Percentiles rank a stretch among this genome's conserved stretches.
Conservation (phyloP, 2,113 vertebrate species). For the Megaceryle maxima region DNA sequence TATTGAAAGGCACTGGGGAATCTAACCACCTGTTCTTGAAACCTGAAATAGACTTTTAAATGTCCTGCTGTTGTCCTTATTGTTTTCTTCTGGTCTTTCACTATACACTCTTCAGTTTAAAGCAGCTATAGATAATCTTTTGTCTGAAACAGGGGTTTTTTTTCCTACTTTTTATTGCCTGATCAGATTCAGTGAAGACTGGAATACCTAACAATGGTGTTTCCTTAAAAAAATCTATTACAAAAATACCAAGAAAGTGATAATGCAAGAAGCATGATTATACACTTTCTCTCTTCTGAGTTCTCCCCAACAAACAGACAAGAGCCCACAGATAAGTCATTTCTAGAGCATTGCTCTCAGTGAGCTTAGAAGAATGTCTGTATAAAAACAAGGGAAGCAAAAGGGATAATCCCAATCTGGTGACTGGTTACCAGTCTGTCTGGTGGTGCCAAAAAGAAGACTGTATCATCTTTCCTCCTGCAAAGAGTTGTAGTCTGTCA, state of each 20-base stretch:
- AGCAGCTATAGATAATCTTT: not conserved
- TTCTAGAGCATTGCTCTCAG: not conserved
- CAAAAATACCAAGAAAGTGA: not conserved
- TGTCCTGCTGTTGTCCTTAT: not conserved
- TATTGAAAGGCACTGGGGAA: not conserved
- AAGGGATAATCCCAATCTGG: not conserved
- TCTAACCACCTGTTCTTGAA: slow-evolving; percentile 7
- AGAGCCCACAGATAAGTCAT: not conserved
- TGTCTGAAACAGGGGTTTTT: not conserved
- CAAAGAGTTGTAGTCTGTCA: not conserved
- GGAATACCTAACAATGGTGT: not conserved
- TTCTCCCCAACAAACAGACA: not conserved
- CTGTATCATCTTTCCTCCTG: not conserved
- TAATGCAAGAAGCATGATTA: not conserved
- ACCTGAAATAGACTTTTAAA: slow-evolving; percentile 22
- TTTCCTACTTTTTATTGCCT: not conserved
- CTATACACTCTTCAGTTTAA: not conserved
- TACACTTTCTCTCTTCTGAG: not conserved
- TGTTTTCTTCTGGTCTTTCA: slow-evolving; percentile 4
- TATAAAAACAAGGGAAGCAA: not conserved
- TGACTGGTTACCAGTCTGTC: not conserved
- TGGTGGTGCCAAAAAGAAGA: not conserved
- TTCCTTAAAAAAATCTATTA: not conserved
- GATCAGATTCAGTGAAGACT: not conserved
- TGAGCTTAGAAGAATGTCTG: not conserved